Conservation (phyloP, 2,797 vertebrate species). For the Pterois miles region DNA sequence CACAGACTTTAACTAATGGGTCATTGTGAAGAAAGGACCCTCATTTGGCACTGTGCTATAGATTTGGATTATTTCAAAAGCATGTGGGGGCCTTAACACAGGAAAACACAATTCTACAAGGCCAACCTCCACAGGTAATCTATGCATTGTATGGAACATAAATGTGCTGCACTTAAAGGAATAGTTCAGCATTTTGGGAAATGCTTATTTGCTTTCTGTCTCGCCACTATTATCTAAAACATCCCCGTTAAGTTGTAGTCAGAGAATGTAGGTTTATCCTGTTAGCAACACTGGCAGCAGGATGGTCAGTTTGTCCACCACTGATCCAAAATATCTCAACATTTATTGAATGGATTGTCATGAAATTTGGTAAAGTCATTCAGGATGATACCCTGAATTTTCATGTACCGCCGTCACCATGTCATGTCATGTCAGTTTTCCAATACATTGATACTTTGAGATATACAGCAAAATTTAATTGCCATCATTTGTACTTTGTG, state of each 20-base stretch:
- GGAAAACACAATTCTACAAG: neutral
- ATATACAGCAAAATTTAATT: neutral
- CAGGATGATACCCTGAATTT: neutral
- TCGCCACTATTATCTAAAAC: too few relatives aligned
- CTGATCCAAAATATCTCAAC: neutral
- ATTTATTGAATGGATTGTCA: neutral
- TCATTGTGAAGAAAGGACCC: conserved; percentile 53
- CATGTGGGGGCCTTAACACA: conserved; percentile 5
- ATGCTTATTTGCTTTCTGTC: neutral
- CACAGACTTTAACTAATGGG: conserved; percentile 63
- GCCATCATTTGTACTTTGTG: too few relatives aligned
- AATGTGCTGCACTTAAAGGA: neutral
- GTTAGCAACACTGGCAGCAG: neutral
- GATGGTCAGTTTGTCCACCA: neutral
- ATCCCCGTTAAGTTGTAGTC: neutral
- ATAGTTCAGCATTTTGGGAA: neutral
- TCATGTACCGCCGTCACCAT: neutral
- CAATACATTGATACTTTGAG: neutral
- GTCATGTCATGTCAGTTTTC: neutral
- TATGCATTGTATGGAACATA: neutral
- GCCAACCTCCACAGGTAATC: neutral
- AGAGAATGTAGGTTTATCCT: neutral
- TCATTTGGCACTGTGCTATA: conserved; percentile 31
- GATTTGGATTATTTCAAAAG: conserved; percentile 51
- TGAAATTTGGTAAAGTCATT: neutral